Evolutionary conservation across 30 jellyfish, hydroid and myxozoan species (phyloP), one percentile per base, ranked within the genome.

Genomic region (Sanderia malayensis): DNA sequence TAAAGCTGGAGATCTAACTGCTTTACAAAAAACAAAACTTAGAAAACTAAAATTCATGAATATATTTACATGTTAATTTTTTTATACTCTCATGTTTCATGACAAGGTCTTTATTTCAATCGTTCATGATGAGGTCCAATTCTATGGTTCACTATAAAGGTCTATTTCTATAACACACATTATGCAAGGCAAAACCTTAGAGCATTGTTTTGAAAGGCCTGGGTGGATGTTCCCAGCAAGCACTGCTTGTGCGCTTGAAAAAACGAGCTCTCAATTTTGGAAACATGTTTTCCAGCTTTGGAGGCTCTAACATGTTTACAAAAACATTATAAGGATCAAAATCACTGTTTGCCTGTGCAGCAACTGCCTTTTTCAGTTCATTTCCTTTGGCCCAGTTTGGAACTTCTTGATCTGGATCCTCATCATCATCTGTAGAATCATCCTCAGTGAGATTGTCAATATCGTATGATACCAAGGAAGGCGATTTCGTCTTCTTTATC

Each of bases 391-490:
- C 98, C 98, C 98, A 91, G 21, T 60, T 18, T 2, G 98, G 98
- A 2, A 91, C 82, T 31, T 49, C 72, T 34, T 79, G 88, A 2
- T 86, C 70, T 0, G 98, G 98, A 58, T 84, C 95, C 20, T 78
- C 92, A 21, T 91, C 98, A 60, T 91, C 96, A 46, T 91, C 98
- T 0, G 98, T 91, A 20, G 98, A 91, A 77, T 91, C 98, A 53
- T 77, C 98, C 58, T 95, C 90, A 27, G 72, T 67, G 44, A 91
- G 60, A 37, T 84, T 91, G 15, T 72, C 81, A 32, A 91, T 79
- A 34, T 80, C 88, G 64, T 84, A 84, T 2, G 92, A 44, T 33
- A 47, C 68, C n/a, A 82, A 55, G 13, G 94, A 68, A 3, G 52
- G 52, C 13, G 93, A 79, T 44, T 44, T 86, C 9, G 80, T 41